These are phyloP conservation scores for Chorisops tibialis DNA, from an alignment of 2,888 invertebrate genomes.

Conservation along the genomic window DNA sequence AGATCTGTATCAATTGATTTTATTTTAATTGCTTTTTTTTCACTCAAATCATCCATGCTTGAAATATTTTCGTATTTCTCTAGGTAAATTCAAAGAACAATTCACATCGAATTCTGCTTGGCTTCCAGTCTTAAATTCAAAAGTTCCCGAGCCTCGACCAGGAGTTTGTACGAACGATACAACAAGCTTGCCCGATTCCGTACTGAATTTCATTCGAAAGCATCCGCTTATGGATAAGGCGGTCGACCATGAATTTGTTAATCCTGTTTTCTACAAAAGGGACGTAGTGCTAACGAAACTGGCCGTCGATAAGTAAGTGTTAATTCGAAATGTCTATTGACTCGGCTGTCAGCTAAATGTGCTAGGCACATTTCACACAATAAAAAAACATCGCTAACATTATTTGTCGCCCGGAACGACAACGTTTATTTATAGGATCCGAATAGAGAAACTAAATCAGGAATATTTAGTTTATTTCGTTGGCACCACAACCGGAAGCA, in stretches of 20 bases:
- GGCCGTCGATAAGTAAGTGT: constrained; percentile 73
- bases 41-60: no score
- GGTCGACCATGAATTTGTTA: constrained; percentile 87
- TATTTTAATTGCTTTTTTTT: no score
- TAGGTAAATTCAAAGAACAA: constrained; percentile 84
- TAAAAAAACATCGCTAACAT: neutral
- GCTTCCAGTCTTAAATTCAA: constrained; percentile 87
- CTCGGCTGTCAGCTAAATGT: no score
- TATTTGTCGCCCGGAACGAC: neutral
- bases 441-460: constrained; percentile 52
- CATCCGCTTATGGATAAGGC: constrained; percentile 98
- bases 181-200: constrained; percentile 83
- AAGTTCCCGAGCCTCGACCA: constrained; percentile 89
- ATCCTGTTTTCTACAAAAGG: constrained; percentile 89
- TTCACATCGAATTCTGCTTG: constrained; percentile 89
- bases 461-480: constrained; percentile 90
- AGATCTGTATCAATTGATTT: no score
- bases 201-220: constrained; percentile 92
- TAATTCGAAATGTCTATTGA: neutral
- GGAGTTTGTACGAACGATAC: constrained; percentile 95
- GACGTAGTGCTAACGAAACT: constrained; percentile 87
- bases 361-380: neutral
- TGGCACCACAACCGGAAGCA: constrained; percentile 80
- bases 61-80: neutral
- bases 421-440: constrained; percentile 42